Base-by-base conservation (phyloP, 2,797 vertebrate species). In the Oreonectes daqikongensis region DNA sequence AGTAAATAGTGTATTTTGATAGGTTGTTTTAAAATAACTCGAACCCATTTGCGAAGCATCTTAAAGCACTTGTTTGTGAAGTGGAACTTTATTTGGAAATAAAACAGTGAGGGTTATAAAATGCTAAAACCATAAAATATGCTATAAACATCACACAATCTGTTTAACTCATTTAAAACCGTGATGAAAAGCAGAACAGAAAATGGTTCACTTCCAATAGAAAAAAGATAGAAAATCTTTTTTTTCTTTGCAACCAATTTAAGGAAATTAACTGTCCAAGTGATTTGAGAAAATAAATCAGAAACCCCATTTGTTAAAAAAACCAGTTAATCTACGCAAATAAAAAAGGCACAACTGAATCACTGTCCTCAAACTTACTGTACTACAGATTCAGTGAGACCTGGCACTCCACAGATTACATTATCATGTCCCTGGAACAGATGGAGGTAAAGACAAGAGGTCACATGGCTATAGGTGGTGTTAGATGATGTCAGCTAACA, bases 351-450 rank as follows among this genome's bases (percentile, higher is more conserved):
- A 83, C 75, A 38, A 38, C 35, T 7, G 9, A 38, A 61, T 80
- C 68, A 73, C 80, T 42, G 85, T 30, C 61, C 52, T 40, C 24
- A 48, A 48, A 48, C 15, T 4, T n/a, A 48, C 17, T 60, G 30
- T 38, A 48, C 18, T 26, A 17, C 12, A 44, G 57, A 26, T 18
- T 42, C 40, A 42, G 40, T 10, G 40, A 26, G 11, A 68, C n/a
- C 30, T 55, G 18, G 60, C 22, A 17, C 48, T 55, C 17, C 22
- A 53, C 32, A 53, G 48, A 63, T 57, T 75, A 53, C 53, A 66
- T 55, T 30, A 17, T 24, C 20, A 66, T 44, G 61, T 28, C 72
- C 35, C 35, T 66, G 46, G 22, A 64, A 73, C 30, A 75, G 46
- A 53, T 30, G 46, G 72, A 65, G 22, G 48, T 66, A 50, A 55